These are phyloP conservation scores for Sebastes reedi DNA, from an alignment of 2,797 vertebrate species.

Conservation along the genomic window DNA sequence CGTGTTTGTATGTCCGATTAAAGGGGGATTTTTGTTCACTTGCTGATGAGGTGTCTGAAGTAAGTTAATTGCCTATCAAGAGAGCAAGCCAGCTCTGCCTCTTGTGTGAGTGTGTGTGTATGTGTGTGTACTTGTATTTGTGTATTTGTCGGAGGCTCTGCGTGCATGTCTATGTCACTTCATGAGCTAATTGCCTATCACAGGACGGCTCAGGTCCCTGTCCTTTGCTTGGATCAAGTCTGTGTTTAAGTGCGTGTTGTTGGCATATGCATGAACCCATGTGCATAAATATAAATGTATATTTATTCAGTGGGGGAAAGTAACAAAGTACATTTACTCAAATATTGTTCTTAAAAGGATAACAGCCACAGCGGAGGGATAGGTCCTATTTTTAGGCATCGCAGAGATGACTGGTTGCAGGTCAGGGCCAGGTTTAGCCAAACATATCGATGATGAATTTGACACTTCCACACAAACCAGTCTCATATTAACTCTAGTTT, in stretches of 20 bases:
- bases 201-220: conserved; percentile 52
- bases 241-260: conserved; percentile 10
- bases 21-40: conserved; percentile 68
- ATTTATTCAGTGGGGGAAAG: neutral
- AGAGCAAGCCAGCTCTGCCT: conserved; percentile 69
- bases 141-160: conserved; percentile 37
- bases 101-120: conserved; percentile 23
- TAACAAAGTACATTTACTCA: neutral
- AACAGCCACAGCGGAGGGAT: neutral
- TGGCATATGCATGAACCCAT: neutral
- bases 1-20: conserved; percentile 62
- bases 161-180: conserved; percentile 44
- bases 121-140: conserved; percentile 7
- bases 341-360: neutral
- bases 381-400: neutral
- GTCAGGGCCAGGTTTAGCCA: neutral
- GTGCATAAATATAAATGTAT: conserved; percentile 19
- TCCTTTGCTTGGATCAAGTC: conserved; percentile 54
- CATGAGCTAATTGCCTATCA: conserved; percentile 63
- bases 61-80: conserved; percentile 82
- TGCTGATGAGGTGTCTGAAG: conserved; percentile 78
- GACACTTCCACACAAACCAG: too few relatives aligned
- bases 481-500: too few relatives aligned
- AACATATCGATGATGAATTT: neutral
- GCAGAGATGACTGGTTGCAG: neutral